Base-by-base conservation (phyloP, 2,113 vertebrate genomes). In the Ophiodon elongatus region DNA sequence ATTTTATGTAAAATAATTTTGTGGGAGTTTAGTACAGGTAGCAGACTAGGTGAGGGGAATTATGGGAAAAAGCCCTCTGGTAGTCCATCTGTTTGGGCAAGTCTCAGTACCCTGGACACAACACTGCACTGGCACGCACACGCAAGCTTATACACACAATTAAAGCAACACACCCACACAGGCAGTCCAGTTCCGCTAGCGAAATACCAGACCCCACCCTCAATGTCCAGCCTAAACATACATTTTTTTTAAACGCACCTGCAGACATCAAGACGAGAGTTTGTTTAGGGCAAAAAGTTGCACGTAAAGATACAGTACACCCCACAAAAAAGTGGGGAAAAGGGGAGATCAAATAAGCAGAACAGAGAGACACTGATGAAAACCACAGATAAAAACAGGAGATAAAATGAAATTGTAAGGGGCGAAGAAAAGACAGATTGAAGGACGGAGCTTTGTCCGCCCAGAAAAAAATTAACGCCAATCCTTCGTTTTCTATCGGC, bases 61-160 rank as follows among this genome's bases (percentile, higher is more conserved):
- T 85, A 54, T 74, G 82, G 80, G 81, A 73, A 85, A 87, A 90
- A 84, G 66, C 82, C 89, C 88, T 82, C 21, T 79, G 70, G 82
- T 80, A 23, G 82, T 88, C 75, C 85, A 87, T 91, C 85, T 91
- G 84, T 86, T 86, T 80, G 13, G 84, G 85, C 80, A 81, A 66
- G 80, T 80, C 85, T 86, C 65, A 50, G 60, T 54, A 62, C 66
- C 75, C 68, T 88, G 83, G 79, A 90, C 80, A 76, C 76, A 71
- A 47, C 63, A 39, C 62, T 73, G 65, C 83, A 63, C 21, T 73
- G 54, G 76, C 54, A 85, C 23, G 17, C 68, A 76, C 27, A 76
- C 54, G 72, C 75, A 79, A 21, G 63, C n/a, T 81, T 60, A 50
- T 64, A 74, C 33, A 73, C 62, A 52, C 63, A 71, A 13, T 47